phyloP scores from a whole-genome alignment of 2,888 invertebrate species.

The Pedicia rivosa region DNA sequence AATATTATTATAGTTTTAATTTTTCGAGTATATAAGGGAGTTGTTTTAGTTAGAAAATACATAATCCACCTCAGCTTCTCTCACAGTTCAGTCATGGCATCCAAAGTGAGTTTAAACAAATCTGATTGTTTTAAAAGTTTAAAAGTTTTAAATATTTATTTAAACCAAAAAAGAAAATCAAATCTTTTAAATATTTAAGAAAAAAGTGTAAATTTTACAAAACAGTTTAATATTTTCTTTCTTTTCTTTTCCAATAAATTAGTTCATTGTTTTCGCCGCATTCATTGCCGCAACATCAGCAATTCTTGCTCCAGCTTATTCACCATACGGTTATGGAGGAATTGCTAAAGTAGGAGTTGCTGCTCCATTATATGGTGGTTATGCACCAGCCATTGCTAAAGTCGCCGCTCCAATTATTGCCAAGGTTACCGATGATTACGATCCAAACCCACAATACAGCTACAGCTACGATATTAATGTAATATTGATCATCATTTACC shows the following conservation, averaged over 20 bases:
- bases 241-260: not conserved
- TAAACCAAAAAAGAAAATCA: too few relatives aligned
- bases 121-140: too few relatives aligned
- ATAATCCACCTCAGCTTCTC: too few relatives aligned
- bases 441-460: slow-evolving; percentile 38
- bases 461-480: slow-evolving; percentile 36
- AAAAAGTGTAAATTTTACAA: too few relatives aligned
- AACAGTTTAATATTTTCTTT: not conserved
- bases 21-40: too few relatives aligned
- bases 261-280: slow-evolving; percentile 2
- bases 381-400: slow-evolving; percentile 1
- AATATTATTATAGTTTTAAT: too few relatives aligned
- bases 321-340: slow-evolving; percentile 19
- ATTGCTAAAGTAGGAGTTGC: slow-evolving; percentile 6
- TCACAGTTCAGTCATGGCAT: too few relatives aligned
- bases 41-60: too few relatives aligned
- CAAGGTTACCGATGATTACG: slow-evolving; percentile 22
- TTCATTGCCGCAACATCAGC: not conserved
- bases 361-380: slow-evolving; percentile 6
- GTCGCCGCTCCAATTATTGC: slow-evolving; percentile 8
- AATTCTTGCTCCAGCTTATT: slow-evolving; percentile 18
- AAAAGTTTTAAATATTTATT: too few relatives aligned
- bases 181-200: too few relatives aligned
- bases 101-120: too few relatives aligned
- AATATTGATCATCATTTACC: not conserved